A percentile compares a stretch with the other conserved stretches of the same genome.
phyloP scores from a whole-genome alignment of 2,797 vertebrate species.

The Halcyon badia region DNA sequence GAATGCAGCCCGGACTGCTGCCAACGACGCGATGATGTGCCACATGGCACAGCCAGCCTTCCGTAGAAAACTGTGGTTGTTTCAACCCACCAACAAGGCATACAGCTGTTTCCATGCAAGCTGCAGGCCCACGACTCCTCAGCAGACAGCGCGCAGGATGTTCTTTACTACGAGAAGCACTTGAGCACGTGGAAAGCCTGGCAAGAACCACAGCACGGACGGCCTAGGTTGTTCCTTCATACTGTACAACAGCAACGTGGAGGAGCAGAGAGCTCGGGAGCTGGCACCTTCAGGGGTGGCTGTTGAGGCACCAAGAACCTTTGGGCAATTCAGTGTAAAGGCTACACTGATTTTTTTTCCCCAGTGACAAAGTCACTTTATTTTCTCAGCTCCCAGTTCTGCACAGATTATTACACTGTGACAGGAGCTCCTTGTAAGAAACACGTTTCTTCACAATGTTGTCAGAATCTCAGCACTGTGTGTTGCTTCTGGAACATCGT shows the following conservation, averaged over 20 bases:
- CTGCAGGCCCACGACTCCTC: background rate
- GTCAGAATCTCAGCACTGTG: background rate
- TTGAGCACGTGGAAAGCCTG: background rate
- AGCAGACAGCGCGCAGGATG: too few species aligned
- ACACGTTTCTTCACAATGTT: background rate
- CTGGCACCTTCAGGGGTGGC: background rate
- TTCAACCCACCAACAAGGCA: background rate
- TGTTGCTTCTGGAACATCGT: background rate
- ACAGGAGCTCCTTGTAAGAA: background rate
- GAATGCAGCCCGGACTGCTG: background rate
- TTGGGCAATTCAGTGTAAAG: background rate
- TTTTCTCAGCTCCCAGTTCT: background rate
- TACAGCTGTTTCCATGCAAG: background rate
- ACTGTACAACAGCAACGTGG: background rate
- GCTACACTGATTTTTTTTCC: accelerated
- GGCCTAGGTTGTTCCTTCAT: background rate
- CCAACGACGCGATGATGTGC: accelerated
- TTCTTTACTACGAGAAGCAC: background rate
- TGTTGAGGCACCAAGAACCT: background rate
- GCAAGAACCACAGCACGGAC: background rate
- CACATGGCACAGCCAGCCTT: accelerated
- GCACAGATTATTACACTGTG: background rate
- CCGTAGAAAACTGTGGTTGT: accelerated
- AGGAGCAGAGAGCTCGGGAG: background rate
- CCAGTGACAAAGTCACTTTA: accelerated